Evolutionary conservation across 2,888 invertebrate genomes (phyloP).

Genomic region (Erebia aethiops): DNA sequence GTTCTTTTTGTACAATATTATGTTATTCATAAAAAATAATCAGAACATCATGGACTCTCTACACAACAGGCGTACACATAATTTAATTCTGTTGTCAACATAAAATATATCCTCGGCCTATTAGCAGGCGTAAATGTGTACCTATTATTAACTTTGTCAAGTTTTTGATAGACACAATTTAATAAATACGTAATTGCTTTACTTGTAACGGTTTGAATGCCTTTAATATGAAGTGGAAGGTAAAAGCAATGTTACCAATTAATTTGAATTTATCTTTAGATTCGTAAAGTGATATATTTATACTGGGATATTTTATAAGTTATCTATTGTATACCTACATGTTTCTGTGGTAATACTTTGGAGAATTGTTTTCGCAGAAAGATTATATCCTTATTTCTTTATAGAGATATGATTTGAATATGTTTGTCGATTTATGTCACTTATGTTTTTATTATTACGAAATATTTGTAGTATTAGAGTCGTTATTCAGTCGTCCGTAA

Average conservation of each 20-base stretch:
- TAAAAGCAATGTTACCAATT: conserved; percentile 5
- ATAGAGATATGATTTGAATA: no score
- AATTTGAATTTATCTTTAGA: neutral
- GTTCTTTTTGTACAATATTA: no score
- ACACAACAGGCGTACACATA: conserved; percentile 23
- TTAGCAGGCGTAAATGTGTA: conserved; percentile 32
- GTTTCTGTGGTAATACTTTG: neutral
- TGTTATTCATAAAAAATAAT: neutral
- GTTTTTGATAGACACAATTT: conserved; percentile 34
- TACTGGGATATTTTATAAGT: neutral
- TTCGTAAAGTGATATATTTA: neutral
- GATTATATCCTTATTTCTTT: no score
- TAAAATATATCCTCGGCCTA: conserved; percentile 31
- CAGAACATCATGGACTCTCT: conserved; percentile 25
- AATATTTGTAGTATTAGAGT: no score
- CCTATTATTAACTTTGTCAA: conserved; percentile 32
- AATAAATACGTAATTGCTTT: conserved; percentile 32
- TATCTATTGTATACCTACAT: neutral
- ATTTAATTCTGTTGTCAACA: conserved; percentile 36
- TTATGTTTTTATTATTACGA: no score
- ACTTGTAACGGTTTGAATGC: conserved; percentile 20
- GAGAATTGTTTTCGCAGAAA: neutral
- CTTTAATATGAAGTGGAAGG: conserved; percentile 16
- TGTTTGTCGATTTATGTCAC: no score
- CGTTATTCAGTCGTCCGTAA: no score